A percentile compares a stretch with the other conserved stretches of the same genome.
Evolutionary conservation across 1,140 invertebrate species (phyloP).

Genomic region (Aporrectodea caliginosa): DNA sequence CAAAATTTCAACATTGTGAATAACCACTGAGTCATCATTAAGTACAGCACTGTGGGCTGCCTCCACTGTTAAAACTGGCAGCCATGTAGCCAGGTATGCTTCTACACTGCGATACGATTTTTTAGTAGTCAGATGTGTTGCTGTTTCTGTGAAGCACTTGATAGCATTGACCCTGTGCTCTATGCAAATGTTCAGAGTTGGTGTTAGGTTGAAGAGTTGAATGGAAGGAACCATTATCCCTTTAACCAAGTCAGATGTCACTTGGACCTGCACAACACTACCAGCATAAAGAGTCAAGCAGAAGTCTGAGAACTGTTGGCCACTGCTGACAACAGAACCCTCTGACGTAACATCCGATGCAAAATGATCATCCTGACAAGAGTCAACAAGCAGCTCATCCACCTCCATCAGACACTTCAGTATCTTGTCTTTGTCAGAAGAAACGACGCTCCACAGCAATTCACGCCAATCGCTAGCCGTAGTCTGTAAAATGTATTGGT

Average conservation of each 20-base stretch:
- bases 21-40: constrained; percentile 35
- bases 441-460: not conserved
- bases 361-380: not conserved
- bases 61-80: constrained; percentile 44
- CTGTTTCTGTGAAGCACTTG: constrained; percentile 7
- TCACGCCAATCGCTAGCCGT: not conserved
- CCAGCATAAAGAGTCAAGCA: not conserved
- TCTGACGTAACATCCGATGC: not conserved
- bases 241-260: constrained; percentile 13
- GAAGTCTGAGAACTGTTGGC: not conserved
- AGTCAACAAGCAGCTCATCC: not conserved
- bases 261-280: not conserved
- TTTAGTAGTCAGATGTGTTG: not conserved
- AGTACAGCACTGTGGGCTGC: constrained; percentile 39
- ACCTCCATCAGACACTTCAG: not conserved
- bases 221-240: constrained; percentile 42
- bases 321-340: not conserved
- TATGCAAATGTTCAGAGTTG: constrained; percentile 42
- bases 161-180: constrained; percentile 21
- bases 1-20: constrained; percentile 43
- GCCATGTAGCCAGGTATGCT: constrained; percentile 42
- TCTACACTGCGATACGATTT: not conserved
- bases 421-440: not conserved
- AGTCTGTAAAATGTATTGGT: not conserved
- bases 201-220: constrained; percentile 44